Conservation (phyloP, 2,113 vertebrate genomes). For the Antennarius striatus region DNA sequence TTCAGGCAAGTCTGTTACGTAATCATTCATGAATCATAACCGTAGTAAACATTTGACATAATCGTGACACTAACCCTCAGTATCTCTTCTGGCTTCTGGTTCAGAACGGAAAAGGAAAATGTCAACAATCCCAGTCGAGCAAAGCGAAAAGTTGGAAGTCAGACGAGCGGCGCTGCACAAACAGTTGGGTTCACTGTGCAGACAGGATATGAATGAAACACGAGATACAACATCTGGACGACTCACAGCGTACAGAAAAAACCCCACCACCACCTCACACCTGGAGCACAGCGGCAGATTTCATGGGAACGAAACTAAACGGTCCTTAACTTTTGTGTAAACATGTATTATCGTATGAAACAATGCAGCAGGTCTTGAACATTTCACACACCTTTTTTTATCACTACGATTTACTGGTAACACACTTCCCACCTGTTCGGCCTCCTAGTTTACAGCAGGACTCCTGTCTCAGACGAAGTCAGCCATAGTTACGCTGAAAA, state of each 20-base stretch:
- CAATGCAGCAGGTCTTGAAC: background rate
- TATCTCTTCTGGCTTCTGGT: too few relatives aligned
- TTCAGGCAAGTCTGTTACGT: too few relatives aligned
- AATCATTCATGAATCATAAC: too few relatives aligned
- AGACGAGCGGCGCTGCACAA: background rate
- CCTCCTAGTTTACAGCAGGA: conserved; percentile 45
- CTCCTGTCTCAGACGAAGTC: conserved; percentile 24
- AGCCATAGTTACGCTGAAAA: conserved; percentile 17
- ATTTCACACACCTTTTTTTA: conserved; percentile 4
- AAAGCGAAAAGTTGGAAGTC: background rate
- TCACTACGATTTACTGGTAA: background rate
- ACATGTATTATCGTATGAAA: conserved; percentile 28
- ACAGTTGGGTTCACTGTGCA: background rate
- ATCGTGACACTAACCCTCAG: too few relatives aligned
- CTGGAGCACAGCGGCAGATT: background rate
- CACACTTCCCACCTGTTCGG: background rate
- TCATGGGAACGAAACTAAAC: background rate
- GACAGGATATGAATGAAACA: conserved; percentile 1
- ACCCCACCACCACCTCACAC: too few relatives aligned
- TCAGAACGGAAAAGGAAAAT: too few relatives aligned
- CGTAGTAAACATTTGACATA: too few relatives aligned
- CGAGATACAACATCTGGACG: conserved; percentile 8
- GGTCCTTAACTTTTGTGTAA: background rate
- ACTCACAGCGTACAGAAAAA: background rate
- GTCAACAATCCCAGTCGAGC: background rate